Evolutionary conservation across 2,797 vertebrate species (phyloP), one percentile per base, ranked within the genome.

Genomic region (Agapornis canus): DNA sequence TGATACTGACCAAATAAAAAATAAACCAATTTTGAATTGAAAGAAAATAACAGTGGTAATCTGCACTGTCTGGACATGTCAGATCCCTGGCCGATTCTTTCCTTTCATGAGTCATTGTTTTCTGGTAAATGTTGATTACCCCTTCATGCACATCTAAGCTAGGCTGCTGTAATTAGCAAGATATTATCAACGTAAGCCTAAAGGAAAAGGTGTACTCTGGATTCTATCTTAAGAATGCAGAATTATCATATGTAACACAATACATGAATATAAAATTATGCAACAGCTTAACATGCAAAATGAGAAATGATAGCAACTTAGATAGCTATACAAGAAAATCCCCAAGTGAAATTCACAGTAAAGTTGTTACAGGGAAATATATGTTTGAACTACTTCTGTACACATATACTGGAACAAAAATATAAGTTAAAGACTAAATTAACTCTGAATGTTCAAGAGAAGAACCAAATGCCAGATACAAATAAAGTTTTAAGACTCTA

Each of bases 81-180:
- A 63, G 47, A 70, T 94, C 80, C 39, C 80, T 93, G 90, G 89
- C 86, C 95, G 89, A 73, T 69, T 91, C 84, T 96, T 97, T 94
- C 79, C 61, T 92, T 93, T 77, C 65, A 31, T 95, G 86, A 96
- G 72, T 92, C 70, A 86, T 59, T 82, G 83, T 81, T 87, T 96
- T 96, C 96, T 96, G 85, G 94, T 95, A 96, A 97, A 92, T 61
- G 49, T 81, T 94, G 35, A 92, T 95, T 92, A 91, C 39, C 5
- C 10, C 21, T 92, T 68, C 39, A 35, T 31, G 25, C 69, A 75
- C 80, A 88, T 89, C 49, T 77, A 61, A 64, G 5, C 22, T 64
- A 31, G 23, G 10, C 40, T 73, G 13, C 42, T 70, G 31, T 42
- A 54, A 42, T 40, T 47, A 57, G 14, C 43, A 29, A 6, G 79